A percentile compares a stretch with the other conserved stretches of the same genome.
These are phyloP conservation scores for Xestobium rufovillosum DNA, from an alignment of 2,888 invertebrate species.

Conservation along the genomic window DNA sequence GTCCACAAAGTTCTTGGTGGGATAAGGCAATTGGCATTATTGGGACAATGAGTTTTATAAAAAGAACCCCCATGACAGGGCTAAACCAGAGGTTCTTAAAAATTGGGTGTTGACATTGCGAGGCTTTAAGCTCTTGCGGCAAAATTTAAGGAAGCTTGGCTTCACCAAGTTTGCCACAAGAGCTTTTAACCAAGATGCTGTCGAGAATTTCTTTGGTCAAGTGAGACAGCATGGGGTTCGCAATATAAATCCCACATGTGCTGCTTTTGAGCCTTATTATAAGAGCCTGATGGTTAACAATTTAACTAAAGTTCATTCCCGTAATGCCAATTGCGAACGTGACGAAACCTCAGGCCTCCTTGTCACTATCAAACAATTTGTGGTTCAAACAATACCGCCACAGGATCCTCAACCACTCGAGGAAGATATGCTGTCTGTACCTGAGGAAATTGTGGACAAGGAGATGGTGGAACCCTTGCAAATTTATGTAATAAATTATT, in stretches of 20 bases:
- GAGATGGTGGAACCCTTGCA: background rate
- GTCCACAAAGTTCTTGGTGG: background rate
- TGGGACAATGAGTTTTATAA: background rate
- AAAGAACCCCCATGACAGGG: background rate
- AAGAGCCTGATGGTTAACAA: background rate
- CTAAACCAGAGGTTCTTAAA: background rate
- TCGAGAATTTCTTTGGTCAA: constrained; percentile 1
- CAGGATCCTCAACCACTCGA: background rate
- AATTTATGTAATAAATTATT: background rate
- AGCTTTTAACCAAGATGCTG: constrained; percentile 2
- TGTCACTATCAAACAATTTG: constrained; percentile 2
- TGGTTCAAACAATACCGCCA: background rate
- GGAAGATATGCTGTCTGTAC: background rate
- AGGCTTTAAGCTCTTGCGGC: background rate
- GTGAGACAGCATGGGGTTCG: too few relatives aligned
- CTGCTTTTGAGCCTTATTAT: background rate
- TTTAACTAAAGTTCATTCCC: constrained; percentile 1
- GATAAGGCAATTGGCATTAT: background rate
- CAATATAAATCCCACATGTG: too few relatives aligned
- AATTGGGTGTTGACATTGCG: constrained; percentile 2
- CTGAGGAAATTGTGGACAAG: background rate
- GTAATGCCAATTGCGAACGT: constrained; percentile 1
- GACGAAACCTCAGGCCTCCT: constrained; percentile 2
- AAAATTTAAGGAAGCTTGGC: background rate
- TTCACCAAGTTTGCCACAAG: background rate